Evolutionary conservation across 2,888 invertebrate species (phyloP), one percentile per base, ranked within the genome.

Genomic region (Strigamia transsilvanica): DNA sequence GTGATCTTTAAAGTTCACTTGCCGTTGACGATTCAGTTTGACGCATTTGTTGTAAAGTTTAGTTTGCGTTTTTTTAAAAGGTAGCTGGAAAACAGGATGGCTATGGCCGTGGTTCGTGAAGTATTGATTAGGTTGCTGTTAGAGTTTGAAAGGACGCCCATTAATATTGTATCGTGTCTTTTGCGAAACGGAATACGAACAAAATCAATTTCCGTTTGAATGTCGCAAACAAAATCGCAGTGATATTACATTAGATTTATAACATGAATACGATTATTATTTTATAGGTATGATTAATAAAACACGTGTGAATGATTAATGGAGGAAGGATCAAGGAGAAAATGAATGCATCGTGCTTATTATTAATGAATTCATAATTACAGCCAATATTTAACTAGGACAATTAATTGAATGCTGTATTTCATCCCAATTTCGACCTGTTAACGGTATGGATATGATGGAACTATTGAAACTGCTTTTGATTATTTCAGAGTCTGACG

Each of bases 261-360:
- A 46, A 46, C 46, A 13, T 46, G 46, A 61, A 61, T 61, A 61
- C 61, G 15, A 61, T 61, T 61, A 61, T 61, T 61, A 61, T 15
- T 61, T 61, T 61, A 61, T 61, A 9, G 21, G 23, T 61, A 61
- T 61, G 61, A 61, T 15, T 18, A 61, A 61, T 61, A 61, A 46
- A 61, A 61, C 61, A 61, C 61, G 61, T 61, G 61, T 61, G 61
- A 18, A 61, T 18, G 61, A 61, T 61, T 61, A 61, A 61, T 61
- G 23, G 61, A 9, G 61, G 61, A 61, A 61, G 61, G 61, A 61
- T 61, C 61, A 61, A 5, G 61, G 18, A 61, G 23, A 61, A 18
- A 23, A 23, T 61, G 15, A 61, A 61, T 61, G 61, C 23, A 61
- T 61, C 23, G 23, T 23, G 23, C 23, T 61, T 61, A 61, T 61